These are phyloP conservation scores for Matsumurasca onukii DNA, from an alignment of 1,140 invertebrate species.

Conservation along the genomic window DNA sequence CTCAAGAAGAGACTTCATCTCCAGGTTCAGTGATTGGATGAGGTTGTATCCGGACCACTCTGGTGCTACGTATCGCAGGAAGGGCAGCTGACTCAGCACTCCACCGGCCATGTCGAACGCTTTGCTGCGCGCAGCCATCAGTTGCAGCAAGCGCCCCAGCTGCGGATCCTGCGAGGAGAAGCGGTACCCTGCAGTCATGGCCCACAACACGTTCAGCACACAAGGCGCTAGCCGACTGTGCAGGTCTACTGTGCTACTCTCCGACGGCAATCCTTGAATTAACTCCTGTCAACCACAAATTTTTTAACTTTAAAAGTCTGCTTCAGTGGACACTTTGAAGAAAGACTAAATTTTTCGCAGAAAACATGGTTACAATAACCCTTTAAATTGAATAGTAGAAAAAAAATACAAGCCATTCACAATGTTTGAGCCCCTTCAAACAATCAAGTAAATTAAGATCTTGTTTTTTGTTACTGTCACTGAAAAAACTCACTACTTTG, in stretches of 20 bases:
- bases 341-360: not conserved
- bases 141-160: slow-evolving; percentile 58
- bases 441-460: too few species aligned
- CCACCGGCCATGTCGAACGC: slow-evolving; percentile 72
- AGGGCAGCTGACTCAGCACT: slow-evolving; percentile 64
- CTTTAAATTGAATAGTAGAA: too few species aligned
- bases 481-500: too few species aligned
- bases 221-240: slow-evolving; percentile 49
- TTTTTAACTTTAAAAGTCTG: not conserved
- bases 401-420: too few species aligned
- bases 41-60: slow-evolving; percentile 65
- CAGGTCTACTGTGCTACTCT: slow-evolving; percentile 9
- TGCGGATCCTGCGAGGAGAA: slow-evolving; percentile 47
- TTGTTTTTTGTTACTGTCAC: too few species aligned
- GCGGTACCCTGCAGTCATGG: slow-evolving; percentile 63
- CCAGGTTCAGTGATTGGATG: slow-evolving; percentile 60
- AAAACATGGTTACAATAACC: not conserved
- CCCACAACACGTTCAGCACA: slow-evolving; percentile 76
- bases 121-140: slow-evolving; percentile 61
- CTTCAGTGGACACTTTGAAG: not conserved
- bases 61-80: slow-evolving; percentile 66
- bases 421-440: too few species aligned
- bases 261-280: slow-evolving; percentile 14
- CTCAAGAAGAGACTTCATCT: slow-evolving; percentile 59
- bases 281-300: slow-evolving; percentile 25